Evolutionary conservation across 2,113 vertebrate genomes (phyloP).

Genomic region (Xiphorhynchus elegans): DNA sequence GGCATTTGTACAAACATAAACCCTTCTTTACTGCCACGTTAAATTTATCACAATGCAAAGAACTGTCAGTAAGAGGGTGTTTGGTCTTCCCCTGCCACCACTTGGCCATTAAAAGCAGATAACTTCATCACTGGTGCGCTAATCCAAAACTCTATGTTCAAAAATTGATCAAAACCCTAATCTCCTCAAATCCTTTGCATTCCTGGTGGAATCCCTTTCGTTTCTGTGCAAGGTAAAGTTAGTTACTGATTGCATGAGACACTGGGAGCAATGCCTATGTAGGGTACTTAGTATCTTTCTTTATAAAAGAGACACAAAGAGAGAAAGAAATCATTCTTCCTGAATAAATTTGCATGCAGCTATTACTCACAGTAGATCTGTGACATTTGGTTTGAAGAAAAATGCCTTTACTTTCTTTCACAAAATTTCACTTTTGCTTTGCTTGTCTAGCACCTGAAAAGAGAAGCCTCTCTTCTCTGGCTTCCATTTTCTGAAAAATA

Average conservation of each 20-base stretch:
- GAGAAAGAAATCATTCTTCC: not conserved
- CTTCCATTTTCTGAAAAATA: not conserved
- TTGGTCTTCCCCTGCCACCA: not conserved
- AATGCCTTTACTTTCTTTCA: not conserved
- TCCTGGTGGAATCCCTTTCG: not conserved
- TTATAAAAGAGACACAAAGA: not conserved
- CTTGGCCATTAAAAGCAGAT: slow-evolving; percentile 1
- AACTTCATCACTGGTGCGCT: not conserved
- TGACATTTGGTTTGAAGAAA: not conserved
- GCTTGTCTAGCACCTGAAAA: not conserved
- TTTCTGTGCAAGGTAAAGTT: not conserved
- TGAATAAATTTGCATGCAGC: not conserved
- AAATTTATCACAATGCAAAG: slow-evolving; percentile 75
- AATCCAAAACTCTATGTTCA: not conserved
- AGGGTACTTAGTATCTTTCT: not conserved
- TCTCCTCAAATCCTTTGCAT: not conserved
- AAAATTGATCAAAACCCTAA: not conserved
- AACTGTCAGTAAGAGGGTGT: slow-evolving; percentile 44
- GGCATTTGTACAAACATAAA: slow-evolving; percentile 36
- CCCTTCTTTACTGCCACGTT: slow-evolving; percentile 65
- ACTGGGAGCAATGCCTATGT: not conserved
- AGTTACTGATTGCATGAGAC: not conserved
- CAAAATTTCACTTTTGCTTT: slow-evolving; percentile 9
- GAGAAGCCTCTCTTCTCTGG: not conserved
- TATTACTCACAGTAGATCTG: not conserved